phyloP scores from a whole-genome alignment of 1,140 invertebrate genomes.

The Gryon sp. region DNA sequence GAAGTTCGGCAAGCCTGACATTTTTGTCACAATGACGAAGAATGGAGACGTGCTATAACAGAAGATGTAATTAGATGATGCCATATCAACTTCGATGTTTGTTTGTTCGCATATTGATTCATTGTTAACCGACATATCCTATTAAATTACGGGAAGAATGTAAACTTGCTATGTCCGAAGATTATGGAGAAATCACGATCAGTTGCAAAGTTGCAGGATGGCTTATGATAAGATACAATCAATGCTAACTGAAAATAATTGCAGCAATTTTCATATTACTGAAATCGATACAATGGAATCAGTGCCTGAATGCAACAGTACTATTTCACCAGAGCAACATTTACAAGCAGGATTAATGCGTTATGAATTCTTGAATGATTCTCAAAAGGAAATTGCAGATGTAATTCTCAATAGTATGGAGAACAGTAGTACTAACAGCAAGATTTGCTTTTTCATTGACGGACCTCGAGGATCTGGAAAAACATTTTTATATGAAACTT shows the following conservation, averaged over 20 bases:
- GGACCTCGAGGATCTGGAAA: too few species aligned
- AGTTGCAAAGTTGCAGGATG: conserved; percentile 3
- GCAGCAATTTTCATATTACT: background rate
- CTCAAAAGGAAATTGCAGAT: conserved; percentile 1
- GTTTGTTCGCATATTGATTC: too few species aligned
- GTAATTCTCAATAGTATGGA: too few species aligned
- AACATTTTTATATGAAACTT: background rate
- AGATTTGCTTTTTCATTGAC: background rate
- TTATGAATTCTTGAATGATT: background rate
- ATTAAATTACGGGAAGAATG: conserved; percentile 29
- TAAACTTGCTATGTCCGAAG: too few species aligned
- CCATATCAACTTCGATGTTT: too few species aligned
- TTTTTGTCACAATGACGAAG: conserved; percentile 14
- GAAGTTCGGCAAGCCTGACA: too few species aligned
- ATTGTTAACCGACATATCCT: background rate
- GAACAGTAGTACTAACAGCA: too few species aligned
- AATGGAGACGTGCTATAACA: conserved; percentile 14
- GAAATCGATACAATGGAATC: conserved; percentile 7
- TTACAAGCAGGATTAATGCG: background rate
- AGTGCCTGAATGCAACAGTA: background rate
- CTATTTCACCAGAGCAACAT: background rate
- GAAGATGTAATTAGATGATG: conserved; percentile 15
- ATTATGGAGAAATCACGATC: too few species aligned
- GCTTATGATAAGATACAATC: conserved; percentile 6
- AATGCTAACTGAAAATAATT: background rate